Evolutionary conservation across 2,888 invertebrate species (phyloP).

Genomic region (Pammene aurita): DNA sequence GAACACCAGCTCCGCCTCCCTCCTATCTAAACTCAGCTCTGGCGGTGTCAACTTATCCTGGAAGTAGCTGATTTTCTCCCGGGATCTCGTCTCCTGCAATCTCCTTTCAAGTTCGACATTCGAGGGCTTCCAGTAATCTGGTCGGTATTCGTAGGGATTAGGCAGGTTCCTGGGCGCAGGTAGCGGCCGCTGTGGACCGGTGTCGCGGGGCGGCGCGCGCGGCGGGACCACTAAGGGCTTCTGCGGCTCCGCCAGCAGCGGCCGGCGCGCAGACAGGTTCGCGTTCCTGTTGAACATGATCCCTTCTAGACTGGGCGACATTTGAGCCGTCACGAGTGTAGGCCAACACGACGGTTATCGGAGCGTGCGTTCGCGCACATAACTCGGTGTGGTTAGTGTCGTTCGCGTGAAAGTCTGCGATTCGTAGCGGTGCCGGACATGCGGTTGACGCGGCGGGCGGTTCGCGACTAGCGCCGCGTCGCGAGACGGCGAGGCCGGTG

Average conservation of each 20-base stretch:
- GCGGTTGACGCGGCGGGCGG: conserved; percentile 54
- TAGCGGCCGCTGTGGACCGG: conserved; percentile 66
- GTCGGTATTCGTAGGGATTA: conserved; percentile 66
- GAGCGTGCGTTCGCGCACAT: conserved; percentile 77
- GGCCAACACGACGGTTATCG: conserved; percentile 58
- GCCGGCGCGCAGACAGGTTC: conserved; percentile 78
- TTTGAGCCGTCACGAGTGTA: conserved; percentile 73
- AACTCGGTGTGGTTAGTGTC: conserved; percentile 62
- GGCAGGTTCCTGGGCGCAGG: conserved; percentile 67
- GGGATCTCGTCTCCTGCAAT: conserved; percentile 71
- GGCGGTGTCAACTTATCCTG: conserved; percentile 76
- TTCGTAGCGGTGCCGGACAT: conserved; percentile 47
- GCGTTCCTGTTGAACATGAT: conserved; percentile 81
- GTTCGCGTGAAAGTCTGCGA: conserved; percentile 59
- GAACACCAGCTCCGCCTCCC: conserved; percentile 78
- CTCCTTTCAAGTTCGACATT: conserved; percentile 78
- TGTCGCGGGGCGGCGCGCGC: conserved; percentile 75
- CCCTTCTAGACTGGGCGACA: conserved; percentile 81
- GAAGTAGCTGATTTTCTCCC: conserved; percentile 79
- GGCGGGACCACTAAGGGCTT: conserved; percentile 75
- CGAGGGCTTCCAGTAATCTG: conserved; percentile 77
- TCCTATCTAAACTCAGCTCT: conserved; percentile 73
- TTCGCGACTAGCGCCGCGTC: conserved; percentile 59
- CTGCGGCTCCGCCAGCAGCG: conserved; percentile 78
- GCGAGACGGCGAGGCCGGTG: conserved; percentile 48